phyloP scores from a whole-genome alignment of 1,140 invertebrate species.

The Brachionus rotundiformis region DNA sequence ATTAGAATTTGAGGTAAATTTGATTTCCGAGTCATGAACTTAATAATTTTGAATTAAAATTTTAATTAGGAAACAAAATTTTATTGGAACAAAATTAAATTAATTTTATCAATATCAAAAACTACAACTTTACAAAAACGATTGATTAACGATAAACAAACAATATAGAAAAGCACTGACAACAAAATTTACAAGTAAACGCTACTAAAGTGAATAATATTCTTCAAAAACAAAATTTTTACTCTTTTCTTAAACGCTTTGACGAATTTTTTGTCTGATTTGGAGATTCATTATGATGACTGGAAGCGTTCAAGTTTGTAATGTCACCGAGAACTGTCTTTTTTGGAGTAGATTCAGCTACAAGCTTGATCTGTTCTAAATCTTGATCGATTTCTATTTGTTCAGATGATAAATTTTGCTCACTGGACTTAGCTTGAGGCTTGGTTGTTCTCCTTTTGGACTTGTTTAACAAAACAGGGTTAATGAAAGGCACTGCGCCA shows the following conservation, averaged over 20 bases:
- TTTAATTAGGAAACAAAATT: too few relatives aligned
- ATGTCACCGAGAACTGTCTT: neutral
- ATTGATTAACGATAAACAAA: neutral
- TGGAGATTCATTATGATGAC: too few relatives aligned
- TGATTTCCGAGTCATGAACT: too few relatives aligned
- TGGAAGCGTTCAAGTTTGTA: neutral
- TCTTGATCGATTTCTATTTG: neutral
- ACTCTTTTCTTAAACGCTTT: neutral
- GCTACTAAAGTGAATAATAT: neutral
- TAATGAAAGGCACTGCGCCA: neutral
- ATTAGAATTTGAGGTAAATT: too few relatives aligned
- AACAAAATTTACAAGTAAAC: neutral
- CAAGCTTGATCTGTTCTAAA: neutral
- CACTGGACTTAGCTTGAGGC: neutral
- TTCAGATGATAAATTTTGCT: neutral
- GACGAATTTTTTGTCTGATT: neutral
- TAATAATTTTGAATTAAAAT: too few relatives aligned
- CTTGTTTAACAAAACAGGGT: neutral
- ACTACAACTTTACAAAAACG: neutral
- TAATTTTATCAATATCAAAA: neutral
- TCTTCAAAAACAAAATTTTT: neutral
- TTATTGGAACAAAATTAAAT: too few relatives aligned
- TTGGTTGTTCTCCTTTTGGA: neutral
- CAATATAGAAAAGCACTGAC: neutral
- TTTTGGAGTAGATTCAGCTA: neutral